phyloP scores from a whole-genome alignment of 2,888 invertebrate species.

The Linyphia triangularis region DNA sequence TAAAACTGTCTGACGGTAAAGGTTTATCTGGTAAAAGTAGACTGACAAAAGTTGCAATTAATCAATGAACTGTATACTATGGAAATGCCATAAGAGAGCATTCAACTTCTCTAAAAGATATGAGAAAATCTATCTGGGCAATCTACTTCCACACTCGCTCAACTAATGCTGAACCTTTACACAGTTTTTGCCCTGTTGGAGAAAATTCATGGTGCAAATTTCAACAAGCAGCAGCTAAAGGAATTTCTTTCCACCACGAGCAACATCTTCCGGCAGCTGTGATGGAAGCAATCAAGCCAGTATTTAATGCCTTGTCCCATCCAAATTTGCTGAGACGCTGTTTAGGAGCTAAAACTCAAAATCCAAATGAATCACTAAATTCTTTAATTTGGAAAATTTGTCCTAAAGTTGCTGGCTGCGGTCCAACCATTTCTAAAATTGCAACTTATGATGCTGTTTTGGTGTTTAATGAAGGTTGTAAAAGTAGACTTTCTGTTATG shows the following conservation, averaged over 20 bases:
- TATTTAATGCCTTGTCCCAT: not conserved
- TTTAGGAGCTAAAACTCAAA: not conserved
- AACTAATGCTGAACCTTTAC: not conserved
- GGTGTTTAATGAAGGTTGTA: too few relatives aligned
- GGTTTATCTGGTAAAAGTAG: not conserved
- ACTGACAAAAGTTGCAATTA: not conserved
- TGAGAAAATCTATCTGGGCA: constrained; percentile 14
- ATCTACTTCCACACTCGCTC: not conserved
- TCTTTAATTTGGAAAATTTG: not conserved
- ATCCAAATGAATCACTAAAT: not conserved
- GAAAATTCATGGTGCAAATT: not conserved
- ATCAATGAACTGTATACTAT: not conserved
- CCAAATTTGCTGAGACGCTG: not conserved
- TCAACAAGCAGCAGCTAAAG: not conserved
- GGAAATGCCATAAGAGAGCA: not conserved
- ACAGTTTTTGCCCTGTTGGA: constrained; percentile 4
- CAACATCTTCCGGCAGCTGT: not conserved
- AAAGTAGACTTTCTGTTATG: too few relatives aligned
- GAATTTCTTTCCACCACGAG: not conserved
- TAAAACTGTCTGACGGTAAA: constrained; percentile 18
- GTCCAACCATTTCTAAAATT: too few relatives aligned
- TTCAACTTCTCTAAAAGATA: not conserved
- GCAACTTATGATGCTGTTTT: too few relatives aligned
- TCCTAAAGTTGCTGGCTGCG: not conserved
- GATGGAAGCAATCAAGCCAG: not conserved